These are phyloP conservation scores for human DNA, from an alignment of 2,113 vertebrate genomes.

Conservation along the genomic window DNA sequence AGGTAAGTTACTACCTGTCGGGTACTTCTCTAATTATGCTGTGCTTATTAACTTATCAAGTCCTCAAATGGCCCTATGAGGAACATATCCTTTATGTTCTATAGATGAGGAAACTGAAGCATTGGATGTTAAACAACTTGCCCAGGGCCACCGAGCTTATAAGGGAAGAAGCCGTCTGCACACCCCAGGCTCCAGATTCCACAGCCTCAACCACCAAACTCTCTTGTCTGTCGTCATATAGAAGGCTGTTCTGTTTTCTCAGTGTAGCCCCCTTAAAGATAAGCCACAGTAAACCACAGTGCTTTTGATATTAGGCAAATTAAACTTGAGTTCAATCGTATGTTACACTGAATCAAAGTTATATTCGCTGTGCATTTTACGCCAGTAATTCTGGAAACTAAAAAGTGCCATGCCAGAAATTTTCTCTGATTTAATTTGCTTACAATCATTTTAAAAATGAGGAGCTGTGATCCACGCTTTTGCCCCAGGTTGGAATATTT, in stretches of 20 bases:
- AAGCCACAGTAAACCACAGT: not conserved
- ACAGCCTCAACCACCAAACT: accelerated
- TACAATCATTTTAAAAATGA: not conserved
- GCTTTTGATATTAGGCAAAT: not conserved
- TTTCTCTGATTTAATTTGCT: constrained; percentile 21
- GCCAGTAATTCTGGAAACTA: not conserved
- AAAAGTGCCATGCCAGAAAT: not conserved
- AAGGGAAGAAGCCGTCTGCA: not conserved
- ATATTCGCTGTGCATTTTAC: not conserved
- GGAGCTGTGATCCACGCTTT: not conserved
- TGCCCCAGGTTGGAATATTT: not conserved
- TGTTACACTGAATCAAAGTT: not conserved
- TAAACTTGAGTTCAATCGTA: not conserved
- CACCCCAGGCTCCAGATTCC: not conserved
- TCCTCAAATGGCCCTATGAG: not conserved
- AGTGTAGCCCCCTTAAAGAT: not conserved
- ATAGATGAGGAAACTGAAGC: not conserved
- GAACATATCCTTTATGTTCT: not conserved
- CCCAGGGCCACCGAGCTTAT: not conserved
- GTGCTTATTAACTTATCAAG: not conserved
- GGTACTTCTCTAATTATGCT: not conserved
- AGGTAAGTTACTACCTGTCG: not conserved
- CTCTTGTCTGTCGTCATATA: accelerated
- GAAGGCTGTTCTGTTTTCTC: not conserved
- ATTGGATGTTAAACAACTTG: not conserved